phyloP scores from a whole-genome alignment of 2,797 vertebrate species.

The Characodon lateralis region DNA sequence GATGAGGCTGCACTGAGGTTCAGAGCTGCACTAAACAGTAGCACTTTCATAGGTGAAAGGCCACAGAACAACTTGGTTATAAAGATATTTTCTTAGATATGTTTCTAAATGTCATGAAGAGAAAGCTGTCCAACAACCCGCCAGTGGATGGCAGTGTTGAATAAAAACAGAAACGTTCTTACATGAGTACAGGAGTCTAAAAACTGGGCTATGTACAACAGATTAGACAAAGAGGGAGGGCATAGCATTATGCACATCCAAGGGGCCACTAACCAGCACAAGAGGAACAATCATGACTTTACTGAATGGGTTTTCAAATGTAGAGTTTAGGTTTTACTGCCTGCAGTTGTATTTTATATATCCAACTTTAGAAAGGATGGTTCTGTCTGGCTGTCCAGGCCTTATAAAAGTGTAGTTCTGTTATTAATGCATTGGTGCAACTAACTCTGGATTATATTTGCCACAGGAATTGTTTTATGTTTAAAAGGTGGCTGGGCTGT shows the following conservation, averaged over 20 bases:
- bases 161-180: not conserved
- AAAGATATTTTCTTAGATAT: conserved; percentile 5
- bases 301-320: not conserved
- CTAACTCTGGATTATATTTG: not conserved
- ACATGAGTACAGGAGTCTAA: not conserved
- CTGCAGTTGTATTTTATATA: not conserved
- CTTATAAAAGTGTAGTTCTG: not conserved
- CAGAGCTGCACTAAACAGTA: conserved; percentile 24
- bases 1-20: conserved; percentile 28
- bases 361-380: not conserved
- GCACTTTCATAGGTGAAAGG: conserved; percentile 40
- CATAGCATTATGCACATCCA: not conserved
- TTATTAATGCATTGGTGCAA: not conserved
- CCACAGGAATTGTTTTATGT: not conserved
- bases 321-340: not conserved
- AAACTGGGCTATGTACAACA: not conserved
- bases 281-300: not conserved
- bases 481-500: not conserved
- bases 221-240: not conserved
- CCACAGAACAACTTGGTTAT: conserved; percentile 16
- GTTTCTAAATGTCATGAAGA: not conserved
- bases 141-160: conserved; percentile 60
- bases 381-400: not conserved
- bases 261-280: not conserved
- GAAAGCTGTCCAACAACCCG: conserved; percentile 7